These are phyloP conservation scores for Drosophila gaucha DNA, from an alignment of 2,888 invertebrate genomes.

Conservation along the genomic window DNA sequence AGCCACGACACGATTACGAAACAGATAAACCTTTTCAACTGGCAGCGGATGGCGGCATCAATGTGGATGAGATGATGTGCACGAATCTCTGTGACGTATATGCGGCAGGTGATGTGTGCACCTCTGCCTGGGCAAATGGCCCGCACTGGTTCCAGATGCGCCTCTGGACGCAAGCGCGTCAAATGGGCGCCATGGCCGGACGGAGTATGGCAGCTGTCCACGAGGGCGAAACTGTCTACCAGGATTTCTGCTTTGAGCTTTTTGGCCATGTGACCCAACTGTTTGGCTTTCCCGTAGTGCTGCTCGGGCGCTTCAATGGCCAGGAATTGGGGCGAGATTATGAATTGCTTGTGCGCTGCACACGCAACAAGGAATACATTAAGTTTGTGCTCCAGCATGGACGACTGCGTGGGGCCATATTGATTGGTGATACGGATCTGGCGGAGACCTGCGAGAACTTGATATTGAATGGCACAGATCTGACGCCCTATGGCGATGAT, in stretches of 20 bases:
- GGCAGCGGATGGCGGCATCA: conserved; percentile 92
- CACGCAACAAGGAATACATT: conserved; percentile 92
- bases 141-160: conserved; percentile 97
- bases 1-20: conserved; percentile 87
- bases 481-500: conserved; percentile 94
- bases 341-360: conserved; percentile 93
- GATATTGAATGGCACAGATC: conserved; percentile 96
- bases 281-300: conserved; percentile 96
- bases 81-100: conserved; percentile 92
- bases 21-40: conserved; percentile 86
- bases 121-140: conserved; percentile 91
- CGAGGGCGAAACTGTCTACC: conserved; percentile 88
- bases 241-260: conserved; percentile 98
- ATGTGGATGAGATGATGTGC: conserved; percentile 93
- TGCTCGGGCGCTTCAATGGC: conserved; percentile 96
- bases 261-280: conserved; percentile 98
- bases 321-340: conserved; percentile 92
- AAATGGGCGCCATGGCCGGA: conserved; percentile 98
- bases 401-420: conserved; percentile 94
- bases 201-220: conserved; percentile 90
- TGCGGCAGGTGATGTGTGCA: conserved; percentile 98
- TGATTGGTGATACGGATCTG: conserved; percentile 98
- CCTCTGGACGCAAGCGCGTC: conserved; percentile 98
- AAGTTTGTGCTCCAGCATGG: conserved; percentile 95
- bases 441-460: conserved; percentile 99